phyloP scores from a whole-genome alignment of 1,140 invertebrate genomes.

The Ladona fulva region DNA sequence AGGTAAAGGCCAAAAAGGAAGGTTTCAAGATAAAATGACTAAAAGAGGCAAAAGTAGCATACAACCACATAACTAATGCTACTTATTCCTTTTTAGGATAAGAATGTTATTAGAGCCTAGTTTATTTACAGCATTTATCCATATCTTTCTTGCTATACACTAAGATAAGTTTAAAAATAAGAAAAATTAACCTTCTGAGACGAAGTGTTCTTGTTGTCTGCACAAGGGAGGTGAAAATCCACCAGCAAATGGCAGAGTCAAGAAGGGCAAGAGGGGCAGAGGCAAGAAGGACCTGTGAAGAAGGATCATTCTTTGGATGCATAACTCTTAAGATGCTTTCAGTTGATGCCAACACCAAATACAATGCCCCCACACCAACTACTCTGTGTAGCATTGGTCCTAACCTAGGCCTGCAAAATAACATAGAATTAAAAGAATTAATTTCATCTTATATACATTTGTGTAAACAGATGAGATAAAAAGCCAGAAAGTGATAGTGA shows the following conservation, averaged over 20 bases:
- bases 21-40: too few species aligned
- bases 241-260: constrained; percentile 63
- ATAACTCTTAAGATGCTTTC: constrained; percentile 73
- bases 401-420: constrained; percentile 59
- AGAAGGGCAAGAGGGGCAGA: constrained; percentile 62
- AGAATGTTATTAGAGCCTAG: too few species aligned
- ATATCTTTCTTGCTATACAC: too few species aligned
- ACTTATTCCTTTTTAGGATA: too few species aligned
- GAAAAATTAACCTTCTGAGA: constrained; percentile 48
- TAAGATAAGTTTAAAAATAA: too few species aligned
- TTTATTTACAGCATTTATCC: too few species aligned
- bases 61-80: too few species aligned
- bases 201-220: constrained; percentile 80
- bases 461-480: not conserved
- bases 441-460: constrained; percentile 17
- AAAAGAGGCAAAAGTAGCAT: too few species aligned
- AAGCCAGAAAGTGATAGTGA: too few species aligned
- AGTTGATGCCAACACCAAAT: constrained; percentile 70
- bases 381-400: constrained; percentile 79
- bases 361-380: constrained; percentile 68
- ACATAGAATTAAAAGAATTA: constrained; percentile 25
- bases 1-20: too few species aligned
- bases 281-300: constrained; percentile 58
- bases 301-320: constrained; percentile 53
- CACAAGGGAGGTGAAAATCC: constrained; percentile 83